phyloP scores from a whole-genome alignment of 2,888 invertebrate genomes.

The Amorpha juglandis region DNA sequence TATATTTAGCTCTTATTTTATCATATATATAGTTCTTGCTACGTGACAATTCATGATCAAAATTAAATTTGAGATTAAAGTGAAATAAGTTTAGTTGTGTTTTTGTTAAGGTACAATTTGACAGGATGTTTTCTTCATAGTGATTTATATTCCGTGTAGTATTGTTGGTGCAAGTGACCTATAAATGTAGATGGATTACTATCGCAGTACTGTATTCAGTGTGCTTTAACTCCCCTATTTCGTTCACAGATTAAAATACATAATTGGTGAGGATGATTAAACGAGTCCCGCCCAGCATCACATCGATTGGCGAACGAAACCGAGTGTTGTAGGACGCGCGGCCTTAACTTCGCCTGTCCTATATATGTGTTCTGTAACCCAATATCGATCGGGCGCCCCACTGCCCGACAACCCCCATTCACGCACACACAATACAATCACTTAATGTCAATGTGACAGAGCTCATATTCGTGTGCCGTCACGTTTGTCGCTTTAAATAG shows the following conservation, averaged over 20 bases:
- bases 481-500: slow-evolving; percentile 56
- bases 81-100: no score
- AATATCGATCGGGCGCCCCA: slow-evolving; percentile 79
- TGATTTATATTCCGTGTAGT: not conserved
- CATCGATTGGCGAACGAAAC: slow-evolving; percentile 73
- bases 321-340: slow-evolving; percentile 60
- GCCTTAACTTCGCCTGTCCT: slow-evolving; percentile 73
- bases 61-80: no score
- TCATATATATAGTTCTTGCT: no score
- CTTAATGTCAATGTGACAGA: slow-evolving; percentile 52
- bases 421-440: slow-evolving; percentile 55
- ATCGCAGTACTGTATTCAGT: not conserved
- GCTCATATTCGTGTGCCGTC: slow-evolving; percentile 49
- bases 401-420: slow-evolving; percentile 72
- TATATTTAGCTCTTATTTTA: no score
- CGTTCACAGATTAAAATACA: slow-evolving; percentile 6
- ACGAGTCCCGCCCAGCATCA: slow-evolving; percentile 44
- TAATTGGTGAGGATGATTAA: slow-evolving; percentile 2
- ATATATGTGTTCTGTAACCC: slow-evolving; percentile 75
- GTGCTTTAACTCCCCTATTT: not conserved
- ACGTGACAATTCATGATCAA: no score
- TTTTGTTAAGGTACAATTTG: no score
- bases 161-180: not conserved
- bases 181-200: not conserved
- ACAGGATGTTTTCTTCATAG: no score